These are phyloP conservation scores for Eublepharis macularius DNA, from an alignment of 2,113 vertebrate species.

Conservation along the genomic window DNA sequence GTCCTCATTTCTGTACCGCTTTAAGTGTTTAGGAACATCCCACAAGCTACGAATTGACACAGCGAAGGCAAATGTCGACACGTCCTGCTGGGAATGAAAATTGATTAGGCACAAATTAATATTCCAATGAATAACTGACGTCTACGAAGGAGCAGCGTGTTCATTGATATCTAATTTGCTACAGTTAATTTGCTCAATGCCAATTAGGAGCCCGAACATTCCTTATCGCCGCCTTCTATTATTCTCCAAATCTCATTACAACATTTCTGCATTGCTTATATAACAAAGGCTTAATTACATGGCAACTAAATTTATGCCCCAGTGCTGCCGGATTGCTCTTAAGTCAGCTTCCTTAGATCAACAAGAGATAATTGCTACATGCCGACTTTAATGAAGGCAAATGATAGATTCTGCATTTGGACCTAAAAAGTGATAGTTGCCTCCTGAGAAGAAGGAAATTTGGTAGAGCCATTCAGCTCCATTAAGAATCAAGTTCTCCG, in stretches of 20 bases:
- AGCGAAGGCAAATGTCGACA: background rate
- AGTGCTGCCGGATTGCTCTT: conserved; percentile 17
- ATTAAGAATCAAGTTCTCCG: background rate
- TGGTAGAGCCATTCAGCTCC: background rate
- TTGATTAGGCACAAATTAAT: conserved; percentile 43
- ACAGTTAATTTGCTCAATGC: conserved; percentile 49
- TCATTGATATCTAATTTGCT: conserved; percentile 55
- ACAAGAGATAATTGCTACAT: conserved; percentile 41
- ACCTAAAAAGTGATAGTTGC: background rate
- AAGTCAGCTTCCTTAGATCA: conserved; percentile 36
- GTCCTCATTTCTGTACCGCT: background rate
- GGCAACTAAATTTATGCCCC: conserved; percentile 30
- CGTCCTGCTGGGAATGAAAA: conserved; percentile 22
- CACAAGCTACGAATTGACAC: background rate
- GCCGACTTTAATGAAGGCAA: conserved; percentile 42
- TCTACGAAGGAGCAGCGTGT: conserved; percentile 15
- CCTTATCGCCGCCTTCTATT: conserved; percentile 14
- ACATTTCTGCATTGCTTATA: conserved; percentile 30
- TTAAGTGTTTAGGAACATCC: background rate
- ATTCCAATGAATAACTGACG: conserved; percentile 25
- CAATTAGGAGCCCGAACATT: conserved; percentile 29
- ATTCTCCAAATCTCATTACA: conserved; percentile 47
- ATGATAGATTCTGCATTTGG: conserved; percentile 18
- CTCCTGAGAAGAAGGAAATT: background rate
- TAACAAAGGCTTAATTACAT: conserved; percentile 51